A percentile compares a stretch with the other conserved stretches of the same genome.
Evolutionary conservation across 2,113 vertebrate genomes (phyloP).

Genomic region (Rhinoptilus africanus): DNA sequence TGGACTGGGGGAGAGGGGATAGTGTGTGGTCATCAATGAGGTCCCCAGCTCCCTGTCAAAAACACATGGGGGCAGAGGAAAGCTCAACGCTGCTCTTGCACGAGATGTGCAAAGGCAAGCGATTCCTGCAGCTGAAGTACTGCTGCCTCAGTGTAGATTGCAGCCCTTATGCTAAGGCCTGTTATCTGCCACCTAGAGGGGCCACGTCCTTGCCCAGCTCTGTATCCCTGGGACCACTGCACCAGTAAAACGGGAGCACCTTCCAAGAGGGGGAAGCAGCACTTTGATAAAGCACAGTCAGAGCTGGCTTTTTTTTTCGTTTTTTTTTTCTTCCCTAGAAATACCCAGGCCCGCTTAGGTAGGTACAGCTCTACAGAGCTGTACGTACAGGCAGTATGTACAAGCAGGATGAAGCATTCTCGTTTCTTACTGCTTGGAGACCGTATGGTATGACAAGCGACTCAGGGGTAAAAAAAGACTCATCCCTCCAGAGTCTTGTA

Average conservation of each 20-base stretch:
- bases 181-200: too few species aligned
- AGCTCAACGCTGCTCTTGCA: background rate
- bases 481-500: background rate
- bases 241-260: rapidly evolving
- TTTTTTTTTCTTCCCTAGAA: background rate
- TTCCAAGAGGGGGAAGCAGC: background rate
- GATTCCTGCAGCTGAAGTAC: background rate
- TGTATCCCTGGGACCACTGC: rapidly evolving
- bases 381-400: background rate
- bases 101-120: background rate
- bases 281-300: background rate
- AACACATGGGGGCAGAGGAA: background rate
- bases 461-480: rapidly evolving
- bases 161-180: background rate
- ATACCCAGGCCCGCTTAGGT: background rate
- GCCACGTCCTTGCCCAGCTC: background rate
- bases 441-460: background rate
- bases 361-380: background rate
- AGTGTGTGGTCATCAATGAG: background rate
- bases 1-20: background rate
- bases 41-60: background rate
- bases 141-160: background rate
- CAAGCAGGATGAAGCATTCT: background rate
- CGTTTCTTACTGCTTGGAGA: background rate
- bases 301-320: background rate